These are phyloP conservation scores for Pipra filicauda DNA, from an alignment of 2,113 vertebrate species.

Conservation along the genomic window DNA sequence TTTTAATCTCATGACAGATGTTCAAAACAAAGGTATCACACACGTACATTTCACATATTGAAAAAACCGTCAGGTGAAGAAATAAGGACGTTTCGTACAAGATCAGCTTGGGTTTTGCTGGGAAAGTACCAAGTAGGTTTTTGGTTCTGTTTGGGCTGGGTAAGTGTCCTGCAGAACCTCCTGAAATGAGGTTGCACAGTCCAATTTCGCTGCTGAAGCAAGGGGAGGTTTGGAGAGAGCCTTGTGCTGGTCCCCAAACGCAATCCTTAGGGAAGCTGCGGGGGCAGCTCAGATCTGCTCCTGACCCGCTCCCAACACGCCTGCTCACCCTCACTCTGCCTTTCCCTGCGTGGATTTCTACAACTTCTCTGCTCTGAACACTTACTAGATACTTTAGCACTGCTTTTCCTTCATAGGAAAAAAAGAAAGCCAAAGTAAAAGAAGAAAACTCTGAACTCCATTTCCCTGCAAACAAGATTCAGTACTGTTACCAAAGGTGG, in stretches of 20 bases:
- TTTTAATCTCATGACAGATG: conserved; percentile 66
- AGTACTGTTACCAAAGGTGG: neutral
- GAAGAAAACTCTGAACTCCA: neutral
- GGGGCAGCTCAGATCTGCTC: neutral
- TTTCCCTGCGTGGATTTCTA: neutral
- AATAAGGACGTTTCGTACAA: conserved; percentile 5
- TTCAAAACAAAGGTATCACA: conserved; percentile 55
- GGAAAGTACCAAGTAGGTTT: neutral
- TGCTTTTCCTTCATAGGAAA: neutral
- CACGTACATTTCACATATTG: neutral
- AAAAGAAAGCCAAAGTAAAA: neutral
- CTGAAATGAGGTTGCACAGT: neutral
- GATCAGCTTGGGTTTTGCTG: neutral
- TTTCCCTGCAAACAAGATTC: neutral
- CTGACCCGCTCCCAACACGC: neutral
- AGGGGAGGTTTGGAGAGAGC: neutral
- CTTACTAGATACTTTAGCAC: neutral
- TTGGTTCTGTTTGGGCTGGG: neutral
- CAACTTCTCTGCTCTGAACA: neutral
- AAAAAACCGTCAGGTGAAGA: conserved; percentile 49
- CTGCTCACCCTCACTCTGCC: neutral
- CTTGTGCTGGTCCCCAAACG: neutral
- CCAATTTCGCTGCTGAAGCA: neutral
- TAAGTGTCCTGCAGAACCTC: neutral
- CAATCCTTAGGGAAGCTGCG: neutral